phyloP scores from a whole-genome alignment of 2,797 vertebrate genomes.

The Glyptemys insculpta region DNA sequence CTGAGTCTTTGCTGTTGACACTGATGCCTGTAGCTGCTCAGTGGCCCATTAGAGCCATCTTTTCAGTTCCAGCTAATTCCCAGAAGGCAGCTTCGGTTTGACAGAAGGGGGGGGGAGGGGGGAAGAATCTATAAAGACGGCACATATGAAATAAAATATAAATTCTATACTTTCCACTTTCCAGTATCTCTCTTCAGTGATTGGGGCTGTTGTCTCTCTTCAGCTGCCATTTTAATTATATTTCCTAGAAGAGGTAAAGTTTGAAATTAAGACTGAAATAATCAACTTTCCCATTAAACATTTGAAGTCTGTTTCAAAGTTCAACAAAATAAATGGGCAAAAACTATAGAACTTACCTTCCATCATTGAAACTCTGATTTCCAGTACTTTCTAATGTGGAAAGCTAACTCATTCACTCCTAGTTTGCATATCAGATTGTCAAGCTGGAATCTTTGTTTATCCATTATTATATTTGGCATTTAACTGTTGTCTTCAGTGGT shows the following conservation, averaged over 20 bases:
- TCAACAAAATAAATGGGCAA: background rate
- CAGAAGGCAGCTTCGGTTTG: background rate
- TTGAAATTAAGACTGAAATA: background rate
- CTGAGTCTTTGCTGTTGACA: accelerated
- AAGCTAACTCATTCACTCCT: background rate
- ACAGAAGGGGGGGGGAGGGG: background rate
- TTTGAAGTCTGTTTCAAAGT: background rate
- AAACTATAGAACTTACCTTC: background rate
- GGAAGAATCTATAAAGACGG: background rate
- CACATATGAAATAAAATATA: background rate
- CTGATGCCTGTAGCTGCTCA: background rate
- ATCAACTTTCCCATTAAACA: background rate
- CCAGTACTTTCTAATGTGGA: background rate
- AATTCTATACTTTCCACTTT: background rate
- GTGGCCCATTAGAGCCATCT: background rate
- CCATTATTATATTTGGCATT: background rate
- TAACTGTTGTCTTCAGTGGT: background rate
- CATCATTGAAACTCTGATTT: background rate
- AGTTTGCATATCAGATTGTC: background rate
- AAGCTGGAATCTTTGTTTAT: background rate
- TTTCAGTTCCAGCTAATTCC: background rate
- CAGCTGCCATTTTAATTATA: background rate
- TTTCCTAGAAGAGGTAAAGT: background rate
- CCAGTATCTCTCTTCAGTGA: background rate
- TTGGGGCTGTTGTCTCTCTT: background rate